Conservation (phyloP, 2,888 invertebrate species). For the Spodoptera littoralis region DNA sequence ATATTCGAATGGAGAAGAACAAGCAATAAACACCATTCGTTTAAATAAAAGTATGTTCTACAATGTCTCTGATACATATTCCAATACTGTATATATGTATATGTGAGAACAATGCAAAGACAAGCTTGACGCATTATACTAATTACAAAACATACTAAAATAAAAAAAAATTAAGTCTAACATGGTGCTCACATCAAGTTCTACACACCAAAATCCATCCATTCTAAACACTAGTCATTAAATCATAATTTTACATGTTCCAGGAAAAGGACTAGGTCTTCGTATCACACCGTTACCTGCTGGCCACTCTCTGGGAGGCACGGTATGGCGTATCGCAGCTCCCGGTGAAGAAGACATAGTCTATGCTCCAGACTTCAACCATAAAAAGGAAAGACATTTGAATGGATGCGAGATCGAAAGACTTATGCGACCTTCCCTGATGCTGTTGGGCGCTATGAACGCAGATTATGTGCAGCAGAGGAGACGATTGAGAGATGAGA, state of each 20-base stretch:
- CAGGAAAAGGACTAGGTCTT: constrained; percentile 98
- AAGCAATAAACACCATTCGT: too few relatives aligned
- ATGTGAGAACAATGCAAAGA: too few relatives aligned
- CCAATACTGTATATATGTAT: too few relatives aligned
- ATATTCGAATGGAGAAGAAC: too few relatives aligned
- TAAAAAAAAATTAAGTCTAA: too few relatives aligned
- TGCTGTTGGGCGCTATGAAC: constrained; percentile 98
- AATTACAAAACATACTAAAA: too few relatives aligned
- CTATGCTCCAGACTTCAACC: constrained; percentile 99
- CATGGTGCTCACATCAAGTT: too few relatives aligned
- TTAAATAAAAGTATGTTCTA: too few relatives aligned
- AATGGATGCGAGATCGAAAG: constrained; percentile 98
- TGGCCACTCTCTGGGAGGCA: constrained; percentile 99
- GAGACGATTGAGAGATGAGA: constrained; percentile 97
- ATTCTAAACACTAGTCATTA: too few relatives aligned
- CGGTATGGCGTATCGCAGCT: constrained; percentile 99
- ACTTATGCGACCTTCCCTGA: constrained; percentile 96
- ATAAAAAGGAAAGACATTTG: constrained; percentile 99
- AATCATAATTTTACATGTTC: constrained; percentile 26
- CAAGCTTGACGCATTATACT: too few relatives aligned
- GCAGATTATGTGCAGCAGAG: constrained; percentile 97
- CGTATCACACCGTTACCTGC: constrained; percentile 98
- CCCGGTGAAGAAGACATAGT: constrained; percentile 99
- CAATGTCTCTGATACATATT: too few relatives aligned
- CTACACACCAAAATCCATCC: too few relatives aligned